These are phyloP conservation scores for Erebia epiphron DNA, from an alignment of 2,888 invertebrate genomes.

Conservation along the genomic window DNA sequence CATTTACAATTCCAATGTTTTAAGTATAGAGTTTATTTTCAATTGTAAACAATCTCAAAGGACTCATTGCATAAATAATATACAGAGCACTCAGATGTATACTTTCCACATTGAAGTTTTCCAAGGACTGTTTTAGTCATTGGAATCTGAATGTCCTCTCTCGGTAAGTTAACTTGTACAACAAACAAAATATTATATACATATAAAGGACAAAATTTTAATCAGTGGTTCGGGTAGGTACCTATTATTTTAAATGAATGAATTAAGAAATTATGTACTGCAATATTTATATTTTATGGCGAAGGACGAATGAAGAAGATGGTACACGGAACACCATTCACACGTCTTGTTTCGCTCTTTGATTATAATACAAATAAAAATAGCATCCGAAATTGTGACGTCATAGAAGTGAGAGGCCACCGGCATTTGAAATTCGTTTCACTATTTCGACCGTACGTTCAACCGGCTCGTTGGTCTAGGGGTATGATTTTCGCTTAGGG, in stretches of 20 bases:
- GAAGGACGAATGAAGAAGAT: too few relatives aligned
- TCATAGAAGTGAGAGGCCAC: slow-evolving; percentile 3
- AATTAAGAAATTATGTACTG: too few relatives aligned
- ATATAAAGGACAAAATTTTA: too few relatives aligned
- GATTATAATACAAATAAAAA: too few relatives aligned
- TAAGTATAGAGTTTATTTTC: slow-evolving; percentile 1
- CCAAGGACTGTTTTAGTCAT: slow-evolving; percentile 28
- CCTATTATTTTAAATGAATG: too few relatives aligned
- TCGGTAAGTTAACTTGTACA: background rate
- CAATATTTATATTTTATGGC: too few relatives aligned
- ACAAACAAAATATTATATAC: background rate
- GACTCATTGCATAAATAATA: background rate
- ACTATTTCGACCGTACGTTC: background rate
- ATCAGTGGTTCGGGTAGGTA: too few relatives aligned
- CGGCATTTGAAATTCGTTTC: background rate
- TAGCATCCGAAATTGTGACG: background rate
- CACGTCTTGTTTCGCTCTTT: too few relatives aligned
- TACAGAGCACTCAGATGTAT: slow-evolving; percentile 16
- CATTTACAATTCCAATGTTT: background rate
- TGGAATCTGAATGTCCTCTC: slow-evolving; percentile 14
- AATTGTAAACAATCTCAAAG: background rate
- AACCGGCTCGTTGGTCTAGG: slow-evolving; percentile 74
- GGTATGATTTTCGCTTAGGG: slow-evolving; percentile 83
- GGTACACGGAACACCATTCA: too few relatives aligned
- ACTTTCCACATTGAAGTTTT: slow-evolving; percentile 31